These are phyloP conservation scores for Sebastolobus altivelis DNA, from an alignment of 2,797 vertebrate genomes.

Conservation along the genomic window DNA sequence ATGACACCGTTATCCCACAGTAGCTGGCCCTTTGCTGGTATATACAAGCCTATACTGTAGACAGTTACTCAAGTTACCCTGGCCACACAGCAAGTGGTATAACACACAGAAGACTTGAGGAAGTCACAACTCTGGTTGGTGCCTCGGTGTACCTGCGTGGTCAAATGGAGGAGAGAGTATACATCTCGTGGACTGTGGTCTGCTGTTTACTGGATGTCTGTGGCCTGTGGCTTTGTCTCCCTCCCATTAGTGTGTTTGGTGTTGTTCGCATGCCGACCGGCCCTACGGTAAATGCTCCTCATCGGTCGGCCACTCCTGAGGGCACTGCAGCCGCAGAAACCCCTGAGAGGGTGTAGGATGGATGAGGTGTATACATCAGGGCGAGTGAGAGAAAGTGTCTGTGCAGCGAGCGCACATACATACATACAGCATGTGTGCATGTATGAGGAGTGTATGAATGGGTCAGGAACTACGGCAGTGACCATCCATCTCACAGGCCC, in stretches of 20 bases:
- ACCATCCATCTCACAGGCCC: constrained; percentile 63
- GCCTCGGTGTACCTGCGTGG: constrained; percentile 75
- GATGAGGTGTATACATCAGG: constrained; percentile 63
- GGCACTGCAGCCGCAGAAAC: constrained; percentile 82
- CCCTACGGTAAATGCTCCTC: constrained; percentile 86
- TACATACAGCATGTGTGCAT: neutral
- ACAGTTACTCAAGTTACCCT: constrained; percentile 51
- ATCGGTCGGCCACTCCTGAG: constrained; percentile 79
- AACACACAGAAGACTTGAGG: constrained; percentile 63
- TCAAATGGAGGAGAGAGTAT: constrained; percentile 75
- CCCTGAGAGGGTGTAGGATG: constrained; percentile 77
- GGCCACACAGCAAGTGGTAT: constrained; percentile 44
- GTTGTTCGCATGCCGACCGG: constrained; percentile 78
- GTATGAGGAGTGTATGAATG: constrained; percentile 18
- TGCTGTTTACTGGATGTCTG: constrained; percentile 86
- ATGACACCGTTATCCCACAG: constrained; percentile 51
- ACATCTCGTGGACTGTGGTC: constrained; percentile 82
- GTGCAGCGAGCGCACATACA: constrained; percentile 3
- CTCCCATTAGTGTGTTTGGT: constrained; percentile 85
- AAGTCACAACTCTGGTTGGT: constrained; percentile 65
- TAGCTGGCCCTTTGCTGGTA: constrained; percentile 30
- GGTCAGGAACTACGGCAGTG: constrained; percentile 37
- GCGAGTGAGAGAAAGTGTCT: constrained; percentile 44
- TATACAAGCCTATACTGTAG: constrained; percentile 14
- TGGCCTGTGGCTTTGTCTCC: constrained; percentile 86